A percentile compares a stretch with the other conserved stretches of the same genome.
Evolutionary conservation across 2,113 vertebrate genomes (phyloP).

Genomic region (Halcyon malimbica): DNA sequence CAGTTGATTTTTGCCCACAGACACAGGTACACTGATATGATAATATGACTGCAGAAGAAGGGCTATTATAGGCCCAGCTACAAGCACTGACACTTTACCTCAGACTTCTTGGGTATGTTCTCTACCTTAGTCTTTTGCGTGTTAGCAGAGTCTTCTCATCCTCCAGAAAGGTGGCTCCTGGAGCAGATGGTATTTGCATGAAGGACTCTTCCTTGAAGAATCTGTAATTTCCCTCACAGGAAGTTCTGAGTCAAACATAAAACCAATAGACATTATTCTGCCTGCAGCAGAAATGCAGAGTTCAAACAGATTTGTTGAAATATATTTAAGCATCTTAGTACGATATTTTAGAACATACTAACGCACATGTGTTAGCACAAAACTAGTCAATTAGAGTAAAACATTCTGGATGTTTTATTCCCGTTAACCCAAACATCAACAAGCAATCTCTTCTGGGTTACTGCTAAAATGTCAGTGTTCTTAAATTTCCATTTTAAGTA

Average conservation of each 20-base stretch:
- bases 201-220: neutral
- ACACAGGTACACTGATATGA: neutral
- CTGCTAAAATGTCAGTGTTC: neutral
- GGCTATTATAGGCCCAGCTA: neutral
- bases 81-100: neutral
- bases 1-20: too few species aligned
- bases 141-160: neutral
- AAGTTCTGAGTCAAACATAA: neutral
- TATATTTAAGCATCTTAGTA: conserved; percentile 21
- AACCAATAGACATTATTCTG: conserved; percentile 17
- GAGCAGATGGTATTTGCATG: neutral
- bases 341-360: conserved; percentile 10
- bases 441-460: neutral
- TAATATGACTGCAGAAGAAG: accelerated
- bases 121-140: neutral
- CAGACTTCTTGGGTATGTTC: neutral
- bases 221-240: neutral
- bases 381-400: conserved; percentile 32
- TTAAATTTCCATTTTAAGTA: neutral
- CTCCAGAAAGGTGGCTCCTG: neutral
- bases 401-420: conserved; percentile 38
- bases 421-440: neutral
- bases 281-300: neutral
- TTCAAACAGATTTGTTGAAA: conserved; percentile 54
- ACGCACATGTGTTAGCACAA: conserved; percentile 2